These are phyloP conservation scores for Leptoclinus maculatus DNA, from an alignment of 2,797 vertebrate species.

Conservation along the genomic window DNA sequence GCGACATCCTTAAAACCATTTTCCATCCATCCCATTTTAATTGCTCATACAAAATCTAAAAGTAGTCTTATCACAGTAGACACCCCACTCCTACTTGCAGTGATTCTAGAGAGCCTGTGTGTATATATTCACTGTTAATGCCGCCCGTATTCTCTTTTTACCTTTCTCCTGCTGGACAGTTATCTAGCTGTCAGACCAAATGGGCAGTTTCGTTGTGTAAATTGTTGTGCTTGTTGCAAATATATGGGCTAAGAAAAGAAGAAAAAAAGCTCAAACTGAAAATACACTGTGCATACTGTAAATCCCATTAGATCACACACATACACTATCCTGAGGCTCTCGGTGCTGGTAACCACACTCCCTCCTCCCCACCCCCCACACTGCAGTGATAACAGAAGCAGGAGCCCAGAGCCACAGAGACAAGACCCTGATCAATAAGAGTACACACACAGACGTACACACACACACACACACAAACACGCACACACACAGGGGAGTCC, in stretches of 20 bases:
- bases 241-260: slow-evolving; percentile 17
- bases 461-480: slow-evolving; percentile 25
- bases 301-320: slow-evolving; percentile 45
- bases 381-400: slow-evolving; percentile 76
- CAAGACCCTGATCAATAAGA: slow-evolving; percentile 76
- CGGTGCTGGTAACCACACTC: slow-evolving; percentile 46
- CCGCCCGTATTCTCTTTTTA: slow-evolving; percentile 17
- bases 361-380: slow-evolving; percentile 52
- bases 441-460: slow-evolving; percentile 23
- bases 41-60: slow-evolving; percentile 44
- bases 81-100: slow-evolving; percentile 21
- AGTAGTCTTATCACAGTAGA: slow-evolving; percentile 26
- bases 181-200: slow-evolving; percentile 31
- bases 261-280: slow-evolving; percentile 28
- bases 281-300: slow-evolving; percentile 31
- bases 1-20: slow-evolving; percentile 35
- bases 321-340: slow-evolving; percentile 29
- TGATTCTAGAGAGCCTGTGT: slow-evolving; percentile 8
- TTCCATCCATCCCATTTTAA: slow-evolving; percentile 25
- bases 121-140: neutral
- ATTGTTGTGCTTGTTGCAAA: slow-evolving; percentile 34
- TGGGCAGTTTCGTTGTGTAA: slow-evolving; percentile 15
- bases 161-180: slow-evolving; percentile 27
- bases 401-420: slow-evolving; percentile 66
- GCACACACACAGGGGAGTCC: slow-evolving; percentile 51